A percentile compares a stretch with the other conserved stretches of the same genome.
Evolutionary conservation across 2,888 invertebrate species (phyloP).

Genomic region (Strigamia crassipes): DNA sequence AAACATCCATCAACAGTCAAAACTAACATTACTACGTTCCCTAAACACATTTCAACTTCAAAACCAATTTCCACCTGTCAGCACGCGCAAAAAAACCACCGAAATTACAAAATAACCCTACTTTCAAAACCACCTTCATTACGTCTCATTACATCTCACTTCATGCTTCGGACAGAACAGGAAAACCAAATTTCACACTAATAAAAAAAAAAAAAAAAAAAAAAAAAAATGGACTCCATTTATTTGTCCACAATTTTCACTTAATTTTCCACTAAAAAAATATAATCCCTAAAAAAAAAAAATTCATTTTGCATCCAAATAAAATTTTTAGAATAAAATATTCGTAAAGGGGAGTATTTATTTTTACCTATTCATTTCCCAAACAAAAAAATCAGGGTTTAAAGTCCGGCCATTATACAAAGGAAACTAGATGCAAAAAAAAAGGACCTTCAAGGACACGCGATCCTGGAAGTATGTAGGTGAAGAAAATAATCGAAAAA

Average conservation of each 20-base stretch:
- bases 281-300: background rate
- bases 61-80: background rate
- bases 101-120: background rate
- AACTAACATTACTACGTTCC: background rate
- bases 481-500: background rate
- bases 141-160: too few species aligned
- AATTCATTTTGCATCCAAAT: background rate
- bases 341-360: background rate
- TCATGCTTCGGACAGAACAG: too few species aligned
- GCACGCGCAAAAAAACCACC: background rate
- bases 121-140: too few species aligned
- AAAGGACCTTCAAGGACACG: background rate
- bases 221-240: too few species aligned
- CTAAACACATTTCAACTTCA: conserved; percentile 12
- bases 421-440: background rate
- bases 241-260: too few species aligned
- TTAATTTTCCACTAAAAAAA: too few species aligned
- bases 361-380: background rate
- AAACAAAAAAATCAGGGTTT: background rate
- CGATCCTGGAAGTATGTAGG: background rate
- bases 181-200: too few species aligned
- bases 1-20: conserved; percentile 19
- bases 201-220: too few species aligned
- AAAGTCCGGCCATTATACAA: background rate
- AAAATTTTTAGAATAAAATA: too few species aligned